Base-by-base conservation (phyloP, 2,113 vertebrate species). In the Bubo scandiacus region DNA sequence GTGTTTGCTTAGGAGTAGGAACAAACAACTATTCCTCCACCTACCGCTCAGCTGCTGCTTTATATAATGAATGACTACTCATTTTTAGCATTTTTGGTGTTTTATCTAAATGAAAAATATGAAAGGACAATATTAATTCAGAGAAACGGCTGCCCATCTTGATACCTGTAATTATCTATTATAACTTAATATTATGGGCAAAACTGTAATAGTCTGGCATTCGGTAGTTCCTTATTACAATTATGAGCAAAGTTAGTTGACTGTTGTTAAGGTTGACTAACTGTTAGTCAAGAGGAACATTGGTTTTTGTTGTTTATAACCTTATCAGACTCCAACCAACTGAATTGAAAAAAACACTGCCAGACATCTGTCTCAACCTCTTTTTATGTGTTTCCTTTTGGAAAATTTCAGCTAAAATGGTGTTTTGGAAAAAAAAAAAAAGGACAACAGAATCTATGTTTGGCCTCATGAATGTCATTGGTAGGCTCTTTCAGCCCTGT, bases 11-110 rank as follows among this genome's bases (percentile, higher is more conserved):
- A 66, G 51, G 71, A 94, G 63, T 81, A 96, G 81, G 88, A 97
- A 77, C 87, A 96, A 89, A 92, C 80, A 95, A 75, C 49, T 70
- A 73, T 95, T 94, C 83, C 71, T 93, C 94, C 97, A 97, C 96
- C 97, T 96, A 97, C 97, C 0, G 7, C 86, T 87, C 97, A 97
- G 94, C 96, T 98, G 96, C 94, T 97, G 68, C 74, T 96, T 97
- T 97, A 95, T 95, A 34, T 97, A 96, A 97, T 95, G 83, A 97
- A 93, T 93, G 81, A 94, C 85, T 95, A 89, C 63, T 95, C 63
- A 90, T 94, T 93, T 95, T 90, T 92, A 96, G 83, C 47, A 85
- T 77, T 94, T 93, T 80, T 81, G 21, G 29, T 86, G 30, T 86
- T 40, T 78, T 91, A 86, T 52, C 81, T 86, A 93, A 88, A 86